These are phyloP conservation scores for Allygus modestus DNA, from an alignment of 2,888 invertebrate genomes.

Conservation along the genomic window DNA sequence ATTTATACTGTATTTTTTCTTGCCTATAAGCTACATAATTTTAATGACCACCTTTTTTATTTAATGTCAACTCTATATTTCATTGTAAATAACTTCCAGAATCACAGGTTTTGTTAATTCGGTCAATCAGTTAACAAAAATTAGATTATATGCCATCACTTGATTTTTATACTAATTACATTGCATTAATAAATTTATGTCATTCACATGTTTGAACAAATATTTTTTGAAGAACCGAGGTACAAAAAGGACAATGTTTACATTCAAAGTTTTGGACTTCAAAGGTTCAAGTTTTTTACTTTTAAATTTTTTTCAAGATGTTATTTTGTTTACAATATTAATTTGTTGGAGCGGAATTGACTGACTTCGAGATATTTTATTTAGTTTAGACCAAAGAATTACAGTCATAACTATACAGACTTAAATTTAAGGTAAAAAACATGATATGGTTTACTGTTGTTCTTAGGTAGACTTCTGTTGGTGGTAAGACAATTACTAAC, in stretches of 20 bases:
- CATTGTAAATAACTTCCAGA: conserved; percentile 16
- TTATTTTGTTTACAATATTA: too few relatives aligned
- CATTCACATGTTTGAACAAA: too few relatives aligned
- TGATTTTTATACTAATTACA: too few relatives aligned
- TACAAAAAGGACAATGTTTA: too few relatives aligned
- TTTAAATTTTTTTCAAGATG: too few relatives aligned
- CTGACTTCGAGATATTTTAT: neutral
- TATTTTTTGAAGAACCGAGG: too few relatives aligned
- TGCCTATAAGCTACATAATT: neutral
- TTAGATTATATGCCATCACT: too few relatives aligned
- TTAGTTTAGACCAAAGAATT: neutral
- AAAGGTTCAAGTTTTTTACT: too few relatives aligned
- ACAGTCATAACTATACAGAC: neutral
- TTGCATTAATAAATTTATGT: too few relatives aligned
- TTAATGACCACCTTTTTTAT: neutral
- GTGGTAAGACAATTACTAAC: too few relatives aligned
- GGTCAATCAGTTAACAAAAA: too few relatives aligned
- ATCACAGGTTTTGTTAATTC: neutral
- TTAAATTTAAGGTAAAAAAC: neutral
- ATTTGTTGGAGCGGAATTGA: neutral
- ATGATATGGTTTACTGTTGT: neutral
- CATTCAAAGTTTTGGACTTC: too few relatives aligned
- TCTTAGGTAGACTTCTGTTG: neutral
- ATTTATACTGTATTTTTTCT: neutral
- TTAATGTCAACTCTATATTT: neutral